Conservation (phyloP, 2,888 invertebrate species). For the Tryphoninae sp. region DNA sequence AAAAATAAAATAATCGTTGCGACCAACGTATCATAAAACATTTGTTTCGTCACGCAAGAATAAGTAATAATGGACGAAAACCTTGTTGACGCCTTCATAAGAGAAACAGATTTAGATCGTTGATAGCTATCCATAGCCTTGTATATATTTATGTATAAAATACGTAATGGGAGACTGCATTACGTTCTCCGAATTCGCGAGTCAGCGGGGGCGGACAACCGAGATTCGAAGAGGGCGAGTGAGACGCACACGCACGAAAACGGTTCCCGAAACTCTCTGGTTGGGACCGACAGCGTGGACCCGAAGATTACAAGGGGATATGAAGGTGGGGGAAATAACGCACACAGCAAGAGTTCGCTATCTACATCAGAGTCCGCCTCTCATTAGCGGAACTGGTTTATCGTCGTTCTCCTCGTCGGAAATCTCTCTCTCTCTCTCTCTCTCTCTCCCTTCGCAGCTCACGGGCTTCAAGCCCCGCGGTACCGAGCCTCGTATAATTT, state of each 20-base stretch:
- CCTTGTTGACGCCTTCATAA: neutral
- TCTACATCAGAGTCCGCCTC: slow-evolving; percentile 67
- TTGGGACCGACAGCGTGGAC: slow-evolving; percentile 33
- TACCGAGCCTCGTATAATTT: slow-evolving; percentile 60
- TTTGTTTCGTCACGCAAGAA: neutral
- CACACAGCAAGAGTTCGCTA: slow-evolving; percentile 53
- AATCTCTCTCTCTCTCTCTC: slow-evolving; percentile 35
- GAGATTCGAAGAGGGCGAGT: neutral
- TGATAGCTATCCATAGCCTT: neutral
- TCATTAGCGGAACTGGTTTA: slow-evolving; percentile 71
- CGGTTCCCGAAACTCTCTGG: slow-evolving; percentile 51
- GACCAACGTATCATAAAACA: neutral
- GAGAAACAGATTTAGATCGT: neutral
- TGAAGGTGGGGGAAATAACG: slow-evolving; percentile 46
- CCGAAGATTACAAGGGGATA: slow-evolving; percentile 59
- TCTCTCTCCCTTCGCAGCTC: slow-evolving; percentile 39
- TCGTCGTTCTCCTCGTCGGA: slow-evolving; percentile 60
- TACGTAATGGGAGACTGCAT: slow-evolving; percentile 29
- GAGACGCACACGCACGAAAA: slow-evolving; percentile 29
- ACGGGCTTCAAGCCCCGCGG: slow-evolving; percentile 32
- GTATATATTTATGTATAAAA: neutral
- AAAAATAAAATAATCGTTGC: neutral
- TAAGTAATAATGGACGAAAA: neutral
- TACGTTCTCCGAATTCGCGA: slow-evolving; percentile 12
- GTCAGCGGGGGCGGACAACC: slow-evolving; percentile 3